Base-by-base conservation (phyloP, 1,140 invertebrate genomes). In the Temnothorax curvispinosus region DNA sequence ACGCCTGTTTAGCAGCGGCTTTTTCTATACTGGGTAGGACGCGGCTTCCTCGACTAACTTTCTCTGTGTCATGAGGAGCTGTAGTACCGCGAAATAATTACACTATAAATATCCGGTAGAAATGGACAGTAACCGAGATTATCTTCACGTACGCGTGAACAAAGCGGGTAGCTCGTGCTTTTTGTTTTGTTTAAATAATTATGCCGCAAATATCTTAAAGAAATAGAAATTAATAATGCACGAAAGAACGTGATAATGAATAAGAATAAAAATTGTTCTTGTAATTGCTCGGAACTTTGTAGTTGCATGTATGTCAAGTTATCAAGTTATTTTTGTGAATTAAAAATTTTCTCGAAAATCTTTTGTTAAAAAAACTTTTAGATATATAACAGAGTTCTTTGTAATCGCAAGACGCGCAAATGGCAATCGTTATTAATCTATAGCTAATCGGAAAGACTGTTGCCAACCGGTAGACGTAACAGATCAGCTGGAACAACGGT, bases 391-490 rank as follows among this genome's bases (percentile, higher is more conserved):
- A 56, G 0, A 15, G 47, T 13, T 64, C 50, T 56, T 64, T 47
- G n/a, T 5, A 56, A 50, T 38, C 44, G n/a, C n/a, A 32, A 58
- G 41, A 38, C 41, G 38, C 5, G 41, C 35, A 50, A 88, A 82
- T 69, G 13, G 38, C 27, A 72, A 15, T 0, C 35, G 44, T 21
- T 50, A 76, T 89, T 60, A 74, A 88, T 77, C 56, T 44, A 21
- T 11, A 11, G n/a, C 50, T 87, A 80, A 89, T 90, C 56, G 21
- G 54, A 47, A 71, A 62, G 86, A 85, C 72, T 80, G 74, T 85
- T 85, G 9, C 38, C 13, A 58, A 56, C 18, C 84, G 32, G 27
- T 77, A 52, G 80, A 77, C 56, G 35, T 87, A 85, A 87, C 71
- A 64, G 86, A 65, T 87, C 50, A 65, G 35, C 47, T 50, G 52